Conservation (phyloP, 2,888 invertebrate species). For the Napeogenes inachia region DNA sequence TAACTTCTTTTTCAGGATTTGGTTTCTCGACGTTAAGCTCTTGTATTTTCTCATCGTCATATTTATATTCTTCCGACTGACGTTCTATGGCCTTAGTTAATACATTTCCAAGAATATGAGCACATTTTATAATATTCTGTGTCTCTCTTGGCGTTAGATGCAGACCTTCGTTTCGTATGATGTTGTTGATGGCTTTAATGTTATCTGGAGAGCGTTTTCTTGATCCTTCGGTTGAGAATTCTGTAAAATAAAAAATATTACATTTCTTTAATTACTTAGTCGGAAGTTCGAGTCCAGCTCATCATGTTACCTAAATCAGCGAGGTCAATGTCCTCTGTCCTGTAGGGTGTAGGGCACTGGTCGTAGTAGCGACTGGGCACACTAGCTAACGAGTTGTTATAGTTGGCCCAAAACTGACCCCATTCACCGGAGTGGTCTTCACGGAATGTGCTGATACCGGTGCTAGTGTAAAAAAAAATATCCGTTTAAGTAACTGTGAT, state of each 20-base stretch:
- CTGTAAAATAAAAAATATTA: conserved; percentile 36
- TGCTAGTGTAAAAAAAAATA: background rate
- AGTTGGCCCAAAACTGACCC: conserved; percentile 66
- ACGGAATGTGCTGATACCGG: conserved; percentile 4
- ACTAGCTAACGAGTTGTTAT: conserved; percentile 54
- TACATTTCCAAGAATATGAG: conserved; percentile 61
- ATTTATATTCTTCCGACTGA: conserved; percentile 42
- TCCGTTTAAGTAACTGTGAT: too few species aligned
- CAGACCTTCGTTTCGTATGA: conserved; percentile 59
- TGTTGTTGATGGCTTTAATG: conserved; percentile 48
- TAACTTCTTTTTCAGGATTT: conserved; percentile 35
- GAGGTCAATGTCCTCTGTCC: conserved; percentile 55
- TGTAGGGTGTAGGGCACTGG: conserved; percentile 67
- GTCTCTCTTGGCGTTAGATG: conserved; percentile 62
- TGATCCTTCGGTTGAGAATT: conserved; percentile 50
- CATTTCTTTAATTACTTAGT: background rate
- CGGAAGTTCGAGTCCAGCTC: conserved; percentile 11
- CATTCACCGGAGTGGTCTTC: conserved; percentile 51
- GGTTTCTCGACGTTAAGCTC: conserved; percentile 32
- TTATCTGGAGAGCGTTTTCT: conserved; percentile 57
- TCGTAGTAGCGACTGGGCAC: conserved; percentile 60
- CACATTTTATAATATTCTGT: conserved; percentile 65
- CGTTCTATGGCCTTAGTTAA: conserved; percentile 61
- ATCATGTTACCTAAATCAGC: conserved; percentile 50
- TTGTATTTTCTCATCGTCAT: conserved; percentile 35